Base-by-base conservation (phyloP, 2,797 vertebrate genomes). In the Stomatorhinus walkeri region DNA sequence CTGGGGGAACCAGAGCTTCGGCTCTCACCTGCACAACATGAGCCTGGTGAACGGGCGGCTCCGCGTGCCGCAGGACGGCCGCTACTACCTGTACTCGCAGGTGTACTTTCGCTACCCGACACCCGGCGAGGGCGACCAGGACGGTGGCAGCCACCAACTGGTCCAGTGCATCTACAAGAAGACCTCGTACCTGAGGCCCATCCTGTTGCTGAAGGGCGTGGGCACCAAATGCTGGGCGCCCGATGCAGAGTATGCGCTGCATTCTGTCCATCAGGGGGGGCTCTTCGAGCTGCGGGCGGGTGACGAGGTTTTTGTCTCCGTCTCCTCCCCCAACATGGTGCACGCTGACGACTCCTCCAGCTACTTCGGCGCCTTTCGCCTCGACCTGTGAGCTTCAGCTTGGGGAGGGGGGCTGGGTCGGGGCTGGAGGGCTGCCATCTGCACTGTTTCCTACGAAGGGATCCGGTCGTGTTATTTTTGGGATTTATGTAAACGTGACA, bases 221-320 rank as follows among this genome's bases (percentile, higher is more conserved):
- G 96, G 96, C 88, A 98, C 97, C 87, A 98, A 98, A 92, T 97
- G 96, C 93, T 98, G 97, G 97, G 95, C 97, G 0, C 96, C 96
- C 0, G 96, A 97, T 0, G 97, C 96, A 0, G 95, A 97, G 91
- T 98, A 97, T 0, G 97, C 97, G 64, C 96, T 98, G 4, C 96
- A 98, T 56, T 96, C 97, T 0, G 95, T 98, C 90, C 97, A 98
- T 94, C 97, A 97, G 93, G 97, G 97, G 0, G 97, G 97, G 0
- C 95, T 98, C n/a, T 98, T 98, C 0, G 96, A 98, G 91, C 95
- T 98, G 89, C 93, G 94, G 24, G 96, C 96, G 0, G 97, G 97
- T 0, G 97, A 98, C 0, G 96, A 97, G 93, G 95, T 98, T 91
- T 98, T 98, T 0, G 96, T 98, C 68, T 97, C 97, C 0, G 96